Conservation (phyloP, 2,797 vertebrate species). For the Anguilla megastoma region DNA sequence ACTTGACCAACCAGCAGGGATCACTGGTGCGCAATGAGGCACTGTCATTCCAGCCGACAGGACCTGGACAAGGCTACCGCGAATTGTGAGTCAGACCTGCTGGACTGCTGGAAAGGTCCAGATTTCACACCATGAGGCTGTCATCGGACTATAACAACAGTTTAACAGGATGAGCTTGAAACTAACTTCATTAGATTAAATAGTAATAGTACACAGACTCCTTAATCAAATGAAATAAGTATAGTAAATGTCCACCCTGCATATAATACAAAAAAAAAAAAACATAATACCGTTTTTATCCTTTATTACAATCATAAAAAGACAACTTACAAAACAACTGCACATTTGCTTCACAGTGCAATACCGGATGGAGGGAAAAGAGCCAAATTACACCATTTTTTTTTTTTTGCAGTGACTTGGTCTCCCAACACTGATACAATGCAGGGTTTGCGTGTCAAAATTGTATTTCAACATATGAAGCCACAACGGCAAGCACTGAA, state of each 20-base stretch:
- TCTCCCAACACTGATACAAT: slow-evolving; percentile 9
- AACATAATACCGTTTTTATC: not conserved
- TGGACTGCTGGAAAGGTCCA: not conserved
- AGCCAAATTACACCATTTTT: not conserved
- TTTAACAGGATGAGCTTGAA: not conserved
- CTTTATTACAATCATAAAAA: not conserved
- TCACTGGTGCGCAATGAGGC: not conserved
- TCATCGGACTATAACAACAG: not conserved
- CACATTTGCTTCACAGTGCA: not conserved
- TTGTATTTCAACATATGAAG: not conserved
- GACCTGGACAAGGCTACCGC: not conserved
- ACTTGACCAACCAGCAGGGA: not conserved
- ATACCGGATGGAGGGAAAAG: not conserved
- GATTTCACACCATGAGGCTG: not conserved
- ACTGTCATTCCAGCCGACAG: not conserved
- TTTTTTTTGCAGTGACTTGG: not conserved
- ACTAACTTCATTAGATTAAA: not conserved
- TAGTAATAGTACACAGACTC: too few species aligned
- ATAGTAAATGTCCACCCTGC: not conserved
- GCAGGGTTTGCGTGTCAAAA: not conserved
- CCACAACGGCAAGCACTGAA: not conserved
- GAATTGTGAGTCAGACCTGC: not conserved
- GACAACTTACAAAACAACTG: not conserved
- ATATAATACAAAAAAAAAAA: not conserved
- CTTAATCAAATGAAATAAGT: too few species aligned